Conservation (phyloP, 2,888 invertebrate species). For the Megamerina dolium region DNA sequence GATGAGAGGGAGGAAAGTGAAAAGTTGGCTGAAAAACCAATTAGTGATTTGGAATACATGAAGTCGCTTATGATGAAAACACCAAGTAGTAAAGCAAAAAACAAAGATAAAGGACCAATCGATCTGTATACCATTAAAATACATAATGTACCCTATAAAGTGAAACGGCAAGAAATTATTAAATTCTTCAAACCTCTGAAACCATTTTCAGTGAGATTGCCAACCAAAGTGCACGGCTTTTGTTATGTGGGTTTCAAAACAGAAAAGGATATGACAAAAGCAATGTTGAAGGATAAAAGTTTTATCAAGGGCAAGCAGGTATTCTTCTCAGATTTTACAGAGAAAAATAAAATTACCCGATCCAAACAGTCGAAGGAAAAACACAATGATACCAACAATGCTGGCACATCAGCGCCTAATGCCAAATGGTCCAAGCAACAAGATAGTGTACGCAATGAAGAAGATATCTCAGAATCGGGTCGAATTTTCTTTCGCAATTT, state of each 20-base stretch:
- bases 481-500: constrained; percentile 89
- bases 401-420: constrained; percentile 3
- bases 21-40: constrained; percentile 62
- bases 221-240: constrained; percentile 71
- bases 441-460: constrained; percentile 62
- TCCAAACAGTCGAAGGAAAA: constrained; percentile 18
- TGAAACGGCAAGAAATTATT: constrained; percentile 76
- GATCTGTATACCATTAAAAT: constrained; percentile 65
- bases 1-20: constrained; percentile 33
- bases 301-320: constrained; percentile 70
- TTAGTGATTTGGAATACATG: constrained; percentile 79
- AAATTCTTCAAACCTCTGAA: constrained; percentile 78
- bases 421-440: constrained; percentile 60
- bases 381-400: constrained; percentile 12
- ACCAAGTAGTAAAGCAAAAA: constrained; percentile 29
- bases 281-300: constrained; percentile 75
- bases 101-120: constrained; percentile 30
- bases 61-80: constrained; percentile 55
- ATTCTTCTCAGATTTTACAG: constrained; percentile 53
- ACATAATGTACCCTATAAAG: constrained; percentile 68
- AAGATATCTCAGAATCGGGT: constrained; percentile 83
- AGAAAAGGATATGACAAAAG: constrained; percentile 72
- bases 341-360: constrained; percentile 47
- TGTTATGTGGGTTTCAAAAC: constrained; percentile 88
- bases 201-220: constrained; percentile 72